Conservation (phyloP, 2,113 vertebrate species). For the Athene noctua region DNA sequence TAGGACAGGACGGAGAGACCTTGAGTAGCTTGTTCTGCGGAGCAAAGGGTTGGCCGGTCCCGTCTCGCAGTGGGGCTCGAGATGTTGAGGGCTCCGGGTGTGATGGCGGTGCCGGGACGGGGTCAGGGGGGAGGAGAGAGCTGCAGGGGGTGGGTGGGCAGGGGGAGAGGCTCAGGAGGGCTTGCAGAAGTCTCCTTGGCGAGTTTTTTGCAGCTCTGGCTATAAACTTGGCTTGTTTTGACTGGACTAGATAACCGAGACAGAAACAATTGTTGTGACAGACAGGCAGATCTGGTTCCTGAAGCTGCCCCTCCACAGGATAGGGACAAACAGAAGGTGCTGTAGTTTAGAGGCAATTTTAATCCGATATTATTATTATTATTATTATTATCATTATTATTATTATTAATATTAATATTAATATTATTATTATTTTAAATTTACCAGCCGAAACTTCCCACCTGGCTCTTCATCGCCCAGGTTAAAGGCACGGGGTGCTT, state of each 20-base stretch:
- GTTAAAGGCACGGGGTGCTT: neutral
- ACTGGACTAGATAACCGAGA: neutral
- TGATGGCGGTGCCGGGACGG: neutral
- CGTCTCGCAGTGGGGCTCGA: neutral
- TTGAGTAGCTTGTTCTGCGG: neutral
- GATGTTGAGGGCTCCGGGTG: neutral
- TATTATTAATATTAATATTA: too few relatives aligned
- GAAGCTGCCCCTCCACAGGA: neutral
- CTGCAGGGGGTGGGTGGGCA: neutral
- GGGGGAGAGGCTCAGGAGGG: neutral
- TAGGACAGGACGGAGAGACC: neutral
- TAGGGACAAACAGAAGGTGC: neutral
- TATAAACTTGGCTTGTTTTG: neutral
- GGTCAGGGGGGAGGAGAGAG: neutral
- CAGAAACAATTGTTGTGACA: slow-evolving; percentile 1
- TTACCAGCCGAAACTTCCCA: neutral
- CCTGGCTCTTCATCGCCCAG: neutral
- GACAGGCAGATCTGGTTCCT: neutral
- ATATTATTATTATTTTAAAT: too few relatives aligned
- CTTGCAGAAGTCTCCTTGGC: neutral
- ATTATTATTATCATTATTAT: too few relatives aligned
- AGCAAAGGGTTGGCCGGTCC: neutral
- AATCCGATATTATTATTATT: too few relatives aligned
- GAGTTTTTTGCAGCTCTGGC: neutral
- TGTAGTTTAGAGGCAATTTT: neutral